Conservation (phyloP, 2,797 vertebrate genomes). For the Alfaro cultratus region DNA sequence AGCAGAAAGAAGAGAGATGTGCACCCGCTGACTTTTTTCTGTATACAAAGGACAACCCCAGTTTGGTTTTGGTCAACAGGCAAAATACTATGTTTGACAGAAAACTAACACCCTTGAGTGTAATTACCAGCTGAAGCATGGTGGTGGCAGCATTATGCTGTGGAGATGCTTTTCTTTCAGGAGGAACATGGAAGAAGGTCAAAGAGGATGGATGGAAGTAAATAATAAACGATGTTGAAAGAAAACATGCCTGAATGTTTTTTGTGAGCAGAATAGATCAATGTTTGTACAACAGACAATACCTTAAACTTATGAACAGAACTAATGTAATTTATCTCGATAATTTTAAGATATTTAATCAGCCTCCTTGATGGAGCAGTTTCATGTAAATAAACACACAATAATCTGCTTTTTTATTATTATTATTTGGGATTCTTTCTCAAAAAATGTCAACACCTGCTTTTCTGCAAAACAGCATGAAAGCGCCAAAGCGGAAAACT, state of each 20-base stretch:
- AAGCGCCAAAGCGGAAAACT: not conserved
- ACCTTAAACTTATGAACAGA: not conserved
- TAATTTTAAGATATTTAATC: not conserved
- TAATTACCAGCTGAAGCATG: not conserved
- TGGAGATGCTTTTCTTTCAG: not conserved
- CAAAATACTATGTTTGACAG: not conserved
- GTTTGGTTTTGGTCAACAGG: not conserved
- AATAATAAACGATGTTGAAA: not conserved
- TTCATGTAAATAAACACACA: not conserved
- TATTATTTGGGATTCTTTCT: not conserved
- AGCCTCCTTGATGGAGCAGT: not conserved
- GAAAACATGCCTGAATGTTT: not conserved
- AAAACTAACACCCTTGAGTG: not conserved
- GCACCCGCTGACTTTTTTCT: conserved; percentile 4
- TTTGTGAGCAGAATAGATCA: not conserved
- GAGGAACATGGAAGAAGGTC: not conserved
- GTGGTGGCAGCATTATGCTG: not conserved
- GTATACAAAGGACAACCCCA: not conserved
- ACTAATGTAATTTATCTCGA: not conserved
- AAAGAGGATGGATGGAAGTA: not conserved
- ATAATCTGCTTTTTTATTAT: not conserved
- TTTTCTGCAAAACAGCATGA: not conserved
- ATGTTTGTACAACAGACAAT: not conserved
- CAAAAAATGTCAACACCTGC: not conserved
- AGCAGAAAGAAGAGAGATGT: conserved; percentile 2